Conservation (phyloP, 2,888 invertebrate genomes). For the Drosophila quasianomalipes region DNA sequence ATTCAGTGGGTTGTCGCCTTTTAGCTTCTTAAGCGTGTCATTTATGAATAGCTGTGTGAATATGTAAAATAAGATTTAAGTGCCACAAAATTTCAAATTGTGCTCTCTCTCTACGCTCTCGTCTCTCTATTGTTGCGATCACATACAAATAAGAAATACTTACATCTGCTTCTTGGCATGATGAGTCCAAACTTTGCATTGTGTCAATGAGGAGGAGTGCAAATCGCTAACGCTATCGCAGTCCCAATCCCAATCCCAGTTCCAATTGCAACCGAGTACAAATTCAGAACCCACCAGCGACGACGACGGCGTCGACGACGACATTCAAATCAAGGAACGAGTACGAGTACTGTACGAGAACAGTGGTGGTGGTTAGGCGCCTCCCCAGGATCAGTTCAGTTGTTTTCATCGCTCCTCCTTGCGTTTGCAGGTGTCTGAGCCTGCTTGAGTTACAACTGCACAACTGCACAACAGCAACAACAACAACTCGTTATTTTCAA, state of each 20-base stretch:
- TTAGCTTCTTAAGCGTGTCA: conserved; percentile 85
- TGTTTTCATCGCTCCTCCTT: conserved; percentile 69
- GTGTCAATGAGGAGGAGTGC: conserved; percentile 84
- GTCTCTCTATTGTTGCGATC: not conserved
- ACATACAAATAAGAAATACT: conserved; percentile 74
- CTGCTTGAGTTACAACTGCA: conserved; percentile 65
- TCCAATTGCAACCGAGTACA: conserved; percentile 60
- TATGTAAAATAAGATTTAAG: not conserved
- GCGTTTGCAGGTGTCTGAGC: conserved; percentile 75
- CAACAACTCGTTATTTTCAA: conserved; percentile 54
- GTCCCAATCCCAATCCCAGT: conserved; percentile 50
- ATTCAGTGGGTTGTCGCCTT: conserved; percentile 80
- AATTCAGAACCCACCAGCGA: conserved; percentile 74
- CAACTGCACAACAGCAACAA: conserved; percentile 45
- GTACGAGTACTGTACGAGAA: conserved; percentile 50
- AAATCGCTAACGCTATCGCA: conserved; percentile 54
- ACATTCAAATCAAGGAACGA: conserved; percentile 79
- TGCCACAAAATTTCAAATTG: not conserved
- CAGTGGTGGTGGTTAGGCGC: conserved; percentile 45
- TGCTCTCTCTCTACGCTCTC: not conserved
- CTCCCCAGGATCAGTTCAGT: conserved; percentile 66
- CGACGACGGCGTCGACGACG: conserved; percentile 71
- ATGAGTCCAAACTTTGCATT: conserved; percentile 89
- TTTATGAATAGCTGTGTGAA: conserved; percentile 84
- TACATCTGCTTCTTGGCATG: conserved; percentile 89